A percentile compares a stretch with the other conserved stretches of the same genome.
phyloP scores from a whole-genome alignment of 1,140 invertebrate species.

The Drosophila malerkotliana region DNA sequence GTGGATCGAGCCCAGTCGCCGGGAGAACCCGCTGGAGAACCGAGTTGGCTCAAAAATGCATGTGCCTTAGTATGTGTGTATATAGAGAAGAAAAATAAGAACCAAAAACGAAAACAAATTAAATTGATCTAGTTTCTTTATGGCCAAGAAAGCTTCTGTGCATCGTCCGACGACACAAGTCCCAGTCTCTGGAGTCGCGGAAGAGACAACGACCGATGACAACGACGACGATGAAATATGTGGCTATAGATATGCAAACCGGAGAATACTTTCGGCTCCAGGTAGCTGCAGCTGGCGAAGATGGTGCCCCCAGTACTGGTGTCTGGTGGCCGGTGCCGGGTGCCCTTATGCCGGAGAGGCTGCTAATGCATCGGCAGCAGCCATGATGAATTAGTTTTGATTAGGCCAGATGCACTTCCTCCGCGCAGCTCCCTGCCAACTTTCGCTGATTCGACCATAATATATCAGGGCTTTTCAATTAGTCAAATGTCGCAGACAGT shows the following conservation, averaged over 20 bases:
- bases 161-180: conserved; percentile 20
- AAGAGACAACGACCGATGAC: conserved; percentile 44
- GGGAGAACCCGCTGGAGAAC: neutral
- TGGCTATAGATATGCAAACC: conserved; percentile 62
- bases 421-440: conserved; percentile 33
- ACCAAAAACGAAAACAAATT: conserved; percentile 68
- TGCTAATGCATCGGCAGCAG: conserved; percentile 77
- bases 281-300: conserved; percentile 17
- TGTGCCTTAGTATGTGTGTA: neutral
- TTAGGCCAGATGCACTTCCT: conserved; percentile 54
- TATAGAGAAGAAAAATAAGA: neutral
- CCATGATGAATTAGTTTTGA: conserved; percentile 82
- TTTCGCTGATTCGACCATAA: conserved; percentile 71
- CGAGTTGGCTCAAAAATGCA: conserved; percentile 5
- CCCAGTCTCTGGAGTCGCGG: conserved; percentile 15
- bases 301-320: conserved; percentile 4
- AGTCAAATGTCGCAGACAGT: conserved; percentile 73
- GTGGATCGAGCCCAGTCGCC: conserved; percentile 18
- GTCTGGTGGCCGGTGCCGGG: conserved; percentile 18
- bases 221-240: conserved; percentile 77
- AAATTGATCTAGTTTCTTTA: conserved; percentile 82
- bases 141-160: conserved; percentile 79
- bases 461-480: conserved; percentile 75
- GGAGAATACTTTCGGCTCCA: conserved; percentile 36
- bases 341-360: conserved; percentile 35